These are phyloP conservation scores for Frankliniella intonsa DNA, from an alignment of 2,888 invertebrate genomes.

Conservation along the genomic window DNA sequence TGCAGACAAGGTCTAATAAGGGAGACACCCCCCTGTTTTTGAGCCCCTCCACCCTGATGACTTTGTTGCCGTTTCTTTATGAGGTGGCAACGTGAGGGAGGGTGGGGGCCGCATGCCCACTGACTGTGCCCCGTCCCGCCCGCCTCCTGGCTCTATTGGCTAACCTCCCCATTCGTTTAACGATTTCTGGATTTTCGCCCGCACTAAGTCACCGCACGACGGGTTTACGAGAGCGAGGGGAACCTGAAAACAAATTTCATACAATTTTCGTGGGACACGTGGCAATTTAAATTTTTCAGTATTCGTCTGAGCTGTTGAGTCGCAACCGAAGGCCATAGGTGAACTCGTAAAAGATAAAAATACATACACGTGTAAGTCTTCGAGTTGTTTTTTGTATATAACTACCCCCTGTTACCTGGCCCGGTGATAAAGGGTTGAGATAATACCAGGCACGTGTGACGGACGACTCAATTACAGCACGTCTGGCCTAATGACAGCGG, in stretches of 20 bases:
- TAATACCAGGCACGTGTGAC: not conserved
- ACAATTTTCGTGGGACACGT: too few species aligned
- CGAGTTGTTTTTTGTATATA: too few species aligned
- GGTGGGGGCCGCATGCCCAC: not conserved
- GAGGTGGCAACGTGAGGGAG: not conserved
- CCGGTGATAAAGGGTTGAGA: not conserved
- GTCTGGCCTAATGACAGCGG: too few species aligned
- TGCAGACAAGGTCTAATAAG: not conserved
- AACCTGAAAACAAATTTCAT: too few species aligned
- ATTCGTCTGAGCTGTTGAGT: too few species aligned
- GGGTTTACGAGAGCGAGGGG: not conserved
- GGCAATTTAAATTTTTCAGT: too few species aligned
- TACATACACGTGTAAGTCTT: too few species aligned
- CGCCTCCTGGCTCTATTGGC: too few species aligned
- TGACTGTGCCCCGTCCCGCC: too few species aligned
- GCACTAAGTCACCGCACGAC: not conserved
- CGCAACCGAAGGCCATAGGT: too few species aligned
- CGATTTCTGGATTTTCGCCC: not conserved
- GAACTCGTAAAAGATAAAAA: too few species aligned
- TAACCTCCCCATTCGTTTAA: not conserved
- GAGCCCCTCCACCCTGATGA: not conserved
- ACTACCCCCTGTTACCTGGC: too few species aligned
- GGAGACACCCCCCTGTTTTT: slow-evolving; percentile 10
- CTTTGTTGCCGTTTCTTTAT: not conserved
- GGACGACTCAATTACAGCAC: not conserved